Percentiles rank a stretch among this genome's conserved stretches.
Conservation (phyloP, 2,113 vertebrate genomes). For the Narcine bancroftii region DNA sequence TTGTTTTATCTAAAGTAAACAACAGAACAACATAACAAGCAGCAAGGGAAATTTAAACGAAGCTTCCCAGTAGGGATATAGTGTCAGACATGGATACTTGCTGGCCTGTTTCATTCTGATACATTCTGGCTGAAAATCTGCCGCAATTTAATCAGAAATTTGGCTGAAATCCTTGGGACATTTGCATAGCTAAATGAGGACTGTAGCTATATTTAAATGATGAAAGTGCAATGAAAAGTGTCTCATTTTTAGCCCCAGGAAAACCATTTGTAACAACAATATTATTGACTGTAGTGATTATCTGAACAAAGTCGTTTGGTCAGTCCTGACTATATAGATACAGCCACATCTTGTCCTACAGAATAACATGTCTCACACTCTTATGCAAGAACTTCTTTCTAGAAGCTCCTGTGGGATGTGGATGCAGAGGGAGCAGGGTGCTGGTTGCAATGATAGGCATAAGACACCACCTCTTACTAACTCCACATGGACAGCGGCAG, state of each 20-base stretch:
- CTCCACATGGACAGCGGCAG: no score
- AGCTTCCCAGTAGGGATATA: neutral
- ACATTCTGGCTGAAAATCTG: neutral
- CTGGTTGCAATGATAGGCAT: no score
- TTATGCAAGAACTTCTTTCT: no score
- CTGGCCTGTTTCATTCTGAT: neutral
- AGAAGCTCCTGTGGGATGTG: no score
- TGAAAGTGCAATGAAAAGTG: neutral
- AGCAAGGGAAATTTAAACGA: neutral
- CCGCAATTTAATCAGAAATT: neutral
- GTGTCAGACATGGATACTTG: neutral
- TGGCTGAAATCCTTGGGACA: neutral
- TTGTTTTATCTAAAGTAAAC: slow-evolving; percentile 8
- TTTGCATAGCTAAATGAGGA: neutral
- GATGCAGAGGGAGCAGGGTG: no score
- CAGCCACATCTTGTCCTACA: no score
- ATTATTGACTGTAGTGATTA: neutral
- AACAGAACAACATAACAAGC: neutral
- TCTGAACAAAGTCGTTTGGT: no score
- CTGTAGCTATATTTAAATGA: neutral
- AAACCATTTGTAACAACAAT: no score
- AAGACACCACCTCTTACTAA: no score
- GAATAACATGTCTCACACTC: no score
- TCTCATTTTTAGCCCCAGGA: neutral
- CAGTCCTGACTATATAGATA: no score